Evolutionary conservation across 2,113 vertebrate genomes (phyloP), one percentile per base, ranked within the genome.

Genomic region (Cephalopholis sonnerati): DNA sequence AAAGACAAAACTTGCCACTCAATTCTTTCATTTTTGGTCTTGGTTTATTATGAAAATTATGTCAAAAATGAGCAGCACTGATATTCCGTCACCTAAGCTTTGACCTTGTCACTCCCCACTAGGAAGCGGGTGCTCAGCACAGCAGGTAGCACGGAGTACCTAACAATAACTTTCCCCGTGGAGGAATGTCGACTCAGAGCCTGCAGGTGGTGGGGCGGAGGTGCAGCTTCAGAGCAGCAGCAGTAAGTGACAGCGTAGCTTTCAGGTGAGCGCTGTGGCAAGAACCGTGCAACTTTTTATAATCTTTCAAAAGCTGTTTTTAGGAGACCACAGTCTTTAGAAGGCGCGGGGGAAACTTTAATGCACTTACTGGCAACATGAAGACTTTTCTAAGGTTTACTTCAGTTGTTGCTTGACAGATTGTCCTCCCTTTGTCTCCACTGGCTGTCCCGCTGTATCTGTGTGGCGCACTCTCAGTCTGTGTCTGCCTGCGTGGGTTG

Each of bases 391-490:
- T 24, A 20, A 44, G 20, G 67, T 76, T 61, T 58, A 55, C 59
- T 74, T 53, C 4, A 48, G 41, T 36, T 24, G 48, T 48, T 51
- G 9, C 63, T 59, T 46, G 46, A 79, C 69, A 57, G 67, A 66
- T 76, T 61, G 79, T 57, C 64, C 69, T 75, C 51, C 64, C 53
- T 74, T 74, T 74, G 75, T 82, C 71, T 80, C 46, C 20, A 5
- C 54, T 70, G 44, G 70, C 51, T 82, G 59, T 81, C 69, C 74
- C 64, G 64, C 48, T 29, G 81, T 67, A 53, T 85, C 66, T 77
- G 64, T 69, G 29, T 36, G 70, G 74, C 69, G 86, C 89, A 78
- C 64, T 62, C 70, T 75, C 67, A 61, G 75, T 57, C 62, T 77
- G 74, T 17, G 50, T 86, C 77, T 50, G 66, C 77, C 59, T 84